Evolutionary conservation across 37 sponge, comb jelly and placozoan species (phyloP).

Genomic region (Chondrosia reniformis): DNA sequence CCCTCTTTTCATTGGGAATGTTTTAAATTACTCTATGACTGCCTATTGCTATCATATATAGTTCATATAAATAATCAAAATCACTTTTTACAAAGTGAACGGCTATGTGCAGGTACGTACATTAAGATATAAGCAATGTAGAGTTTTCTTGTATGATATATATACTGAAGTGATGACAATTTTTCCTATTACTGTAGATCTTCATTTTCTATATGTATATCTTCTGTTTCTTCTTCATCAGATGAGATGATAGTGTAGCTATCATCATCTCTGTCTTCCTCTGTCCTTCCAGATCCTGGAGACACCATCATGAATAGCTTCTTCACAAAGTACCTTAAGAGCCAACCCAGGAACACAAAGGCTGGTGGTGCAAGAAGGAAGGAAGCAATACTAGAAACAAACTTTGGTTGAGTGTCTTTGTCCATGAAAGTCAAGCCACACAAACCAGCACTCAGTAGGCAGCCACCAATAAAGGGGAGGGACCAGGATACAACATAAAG

Average conservation of each 20-base stretch:
- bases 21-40: no score
- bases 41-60: no score
- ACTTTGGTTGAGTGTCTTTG: slow-evolving; percentile 7
- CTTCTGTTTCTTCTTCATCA: slow-evolving; percentile 3
- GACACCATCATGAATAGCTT: slow-evolving; percentile 7
- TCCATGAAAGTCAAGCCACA: slow-evolving; percentile 16
- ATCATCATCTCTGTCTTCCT: background rate
- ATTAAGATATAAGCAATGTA: no score
- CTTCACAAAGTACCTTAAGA: background rate
- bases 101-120: no score
- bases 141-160: no score
- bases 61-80: no score
- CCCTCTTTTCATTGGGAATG: no score
- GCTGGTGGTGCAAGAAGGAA: slow-evolving; percentile 11
- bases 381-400: slow-evolving; percentile 15
- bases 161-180: no score
- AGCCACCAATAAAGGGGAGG: background rate
- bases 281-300: background rate
- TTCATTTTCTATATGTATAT: no score
- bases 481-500: slow-evolving; percentile 5
- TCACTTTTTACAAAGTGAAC: no score
- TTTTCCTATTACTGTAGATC: no score
- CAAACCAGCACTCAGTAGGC: background rate
- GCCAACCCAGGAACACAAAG: slow-evolving; percentile 8
- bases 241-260: background rate